A percentile compares a stretch with the other conserved stretches of the same genome.
Conservation (phyloP, 2,113 vertebrate species). For the Amblyopsis rosae region DNA sequence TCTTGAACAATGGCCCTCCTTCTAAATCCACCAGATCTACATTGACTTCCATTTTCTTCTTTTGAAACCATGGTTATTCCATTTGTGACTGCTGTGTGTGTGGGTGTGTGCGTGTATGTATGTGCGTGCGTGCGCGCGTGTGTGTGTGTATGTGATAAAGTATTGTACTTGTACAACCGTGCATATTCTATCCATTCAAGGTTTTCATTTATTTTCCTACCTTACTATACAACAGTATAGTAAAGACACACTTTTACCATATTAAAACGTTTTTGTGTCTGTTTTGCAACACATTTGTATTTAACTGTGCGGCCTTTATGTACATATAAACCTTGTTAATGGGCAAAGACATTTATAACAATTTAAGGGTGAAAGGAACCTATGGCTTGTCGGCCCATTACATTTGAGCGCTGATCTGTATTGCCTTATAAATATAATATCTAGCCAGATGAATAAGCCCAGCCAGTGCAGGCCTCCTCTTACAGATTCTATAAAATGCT, state of each 20-base stretch:
- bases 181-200: slow-evolving; percentile 26
- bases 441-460: slow-evolving; percentile 6
- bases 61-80: slow-evolving; percentile 44
- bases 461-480: slow-evolving; percentile 33
- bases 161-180: slow-evolving; percentile 25
- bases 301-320: too few relatives aligned
- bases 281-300: neutral
- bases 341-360: slow-evolving; percentile 33
- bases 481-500: slow-evolving; percentile 58
- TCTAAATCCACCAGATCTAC: slow-evolving; percentile 64
- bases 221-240: neutral
- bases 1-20: slow-evolving; percentile 59
- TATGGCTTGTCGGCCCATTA: neutral
- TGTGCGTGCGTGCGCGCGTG: neutral
- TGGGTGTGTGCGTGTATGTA: neutral
- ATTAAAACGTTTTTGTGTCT: neutral
- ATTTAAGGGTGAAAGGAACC: slow-evolving; percentile 6
- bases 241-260: too few relatives aligned
- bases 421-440: neutral
- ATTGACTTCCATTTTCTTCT: slow-evolving; percentile 49
- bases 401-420: slow-evolving; percentile 1
- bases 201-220: slow-evolving; percentile 14
- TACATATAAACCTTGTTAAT: neutral
- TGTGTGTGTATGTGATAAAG: slow-evolving; percentile 28
- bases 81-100: slow-evolving; percentile 4